Base-by-base conservation (phyloP, 2,888 invertebrate species). In the Epinotia nisella region DNA sequence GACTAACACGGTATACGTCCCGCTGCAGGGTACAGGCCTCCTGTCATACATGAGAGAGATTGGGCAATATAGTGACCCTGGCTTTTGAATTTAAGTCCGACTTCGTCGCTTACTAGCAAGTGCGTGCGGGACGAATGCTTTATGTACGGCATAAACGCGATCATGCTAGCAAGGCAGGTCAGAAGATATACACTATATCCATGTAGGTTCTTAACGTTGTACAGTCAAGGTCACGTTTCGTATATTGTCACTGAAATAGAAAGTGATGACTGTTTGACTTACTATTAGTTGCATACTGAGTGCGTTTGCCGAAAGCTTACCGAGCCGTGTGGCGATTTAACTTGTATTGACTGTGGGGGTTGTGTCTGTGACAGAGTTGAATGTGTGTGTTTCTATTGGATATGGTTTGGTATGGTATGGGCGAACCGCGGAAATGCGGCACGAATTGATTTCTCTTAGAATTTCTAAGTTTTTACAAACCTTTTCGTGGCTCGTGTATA, bases 371-470 rank as follows among this genome's bases (percentile, higher is more conserved):
- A 21, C 9, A 45, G 45, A 45, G n/a, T 21, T 15, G 41, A n/a
- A 21, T 45, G 45, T 61, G 59, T 60, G 21, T 61, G 13, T 58
- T 49, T 49, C n/a, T 60, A 1, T 60, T 61, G 35, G 60, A 29
- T 39, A 61, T 61, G 61, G 45, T 45, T 39, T 45, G 45, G 61
- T 45, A 45, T 45, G 45, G 61, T 45, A 45, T 21, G 24, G 15
- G 45, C 15, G 24, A 61, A 21, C 21, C 24, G 21, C 45, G 61
- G 45, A 15, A 45, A 45, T 61, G 13, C 21, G 13, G 2, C 15
- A 58, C 45, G 24, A 45, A 21, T 41, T 7, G 19, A 19, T 3
- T 24, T 45, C 10, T 45, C 21, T 45, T 13, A 41, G 4, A 5
- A 5, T 29, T 2, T 3, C 24, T 19, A 39, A 19, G 13, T 0